phyloP scores from a whole-genome alignment of 2,888 invertebrate genomes.

The Icerya purchasi region DNA sequence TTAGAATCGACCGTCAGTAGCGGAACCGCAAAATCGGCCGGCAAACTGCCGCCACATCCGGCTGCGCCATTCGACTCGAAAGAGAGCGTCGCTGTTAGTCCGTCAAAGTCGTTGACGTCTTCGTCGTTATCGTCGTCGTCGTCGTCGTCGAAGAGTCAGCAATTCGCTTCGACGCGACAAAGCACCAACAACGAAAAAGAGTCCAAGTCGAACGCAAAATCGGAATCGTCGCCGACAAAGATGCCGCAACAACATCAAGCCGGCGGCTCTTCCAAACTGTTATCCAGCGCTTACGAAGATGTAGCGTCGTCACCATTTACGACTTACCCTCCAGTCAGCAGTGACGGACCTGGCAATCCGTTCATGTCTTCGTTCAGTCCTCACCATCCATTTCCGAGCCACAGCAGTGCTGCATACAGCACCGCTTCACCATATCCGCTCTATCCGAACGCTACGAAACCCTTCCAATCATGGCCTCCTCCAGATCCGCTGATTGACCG shows the following conservation, averaged over 20 bases:
- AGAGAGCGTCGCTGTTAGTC: not conserved
- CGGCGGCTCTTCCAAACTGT: too few relatives aligned
- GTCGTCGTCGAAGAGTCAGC: not conserved
- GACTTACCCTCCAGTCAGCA: not conserved
- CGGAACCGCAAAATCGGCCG: not conserved
- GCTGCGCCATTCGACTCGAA: too few relatives aligned
- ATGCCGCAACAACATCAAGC: too few relatives aligned
- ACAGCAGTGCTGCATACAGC: not conserved
- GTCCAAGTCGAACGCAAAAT: not conserved
- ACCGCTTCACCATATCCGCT: not conserved
- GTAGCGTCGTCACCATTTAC: not conserved
- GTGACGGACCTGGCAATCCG: not conserved
- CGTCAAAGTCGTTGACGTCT: not conserved
- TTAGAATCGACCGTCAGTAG: not conserved
- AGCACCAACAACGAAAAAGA: too few relatives aligned
- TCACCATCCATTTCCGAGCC: not conserved
- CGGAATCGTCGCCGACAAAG: not conserved
- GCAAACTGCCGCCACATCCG: not conserved
- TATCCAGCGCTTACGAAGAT: not conserved
- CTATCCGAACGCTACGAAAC: not conserved
- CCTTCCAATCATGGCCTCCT: not conserved
- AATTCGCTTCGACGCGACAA: not conserved
- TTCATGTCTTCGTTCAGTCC: not conserved
- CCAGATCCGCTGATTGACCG: not conserved
- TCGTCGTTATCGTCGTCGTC: not conserved